A percentile compares a stretch with the other conserved stretches of the same genome.
Conservation (phyloP, 1,140 invertebrate genomes). For the Adelges cooleyi region DNA sequence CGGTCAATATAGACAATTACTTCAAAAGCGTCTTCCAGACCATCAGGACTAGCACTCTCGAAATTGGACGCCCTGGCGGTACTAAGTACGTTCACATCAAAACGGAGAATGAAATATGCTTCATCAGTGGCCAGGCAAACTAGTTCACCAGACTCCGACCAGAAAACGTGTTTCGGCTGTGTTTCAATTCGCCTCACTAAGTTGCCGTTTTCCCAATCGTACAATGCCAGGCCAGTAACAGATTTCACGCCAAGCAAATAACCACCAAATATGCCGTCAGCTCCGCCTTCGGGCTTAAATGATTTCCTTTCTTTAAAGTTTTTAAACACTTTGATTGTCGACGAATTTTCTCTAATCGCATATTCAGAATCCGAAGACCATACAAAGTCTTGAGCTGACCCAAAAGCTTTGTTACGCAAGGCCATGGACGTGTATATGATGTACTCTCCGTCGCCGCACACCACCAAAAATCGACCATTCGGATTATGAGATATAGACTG, state of each 20-base stretch:
- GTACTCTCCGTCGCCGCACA: constrained; percentile 97
- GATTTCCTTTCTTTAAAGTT: constrained; percentile 96
- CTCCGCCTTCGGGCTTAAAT: constrained; percentile 91
- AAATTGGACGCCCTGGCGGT: constrained; percentile 40
- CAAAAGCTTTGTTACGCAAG: constrained; percentile 95
- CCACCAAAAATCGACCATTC: constrained; percentile 94
- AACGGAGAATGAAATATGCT: constrained; percentile 89
- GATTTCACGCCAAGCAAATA: constrained; percentile 88
- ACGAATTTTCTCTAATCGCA: constrained; percentile 79
- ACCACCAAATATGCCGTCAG: constrained; percentile 95
- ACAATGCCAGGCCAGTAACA: constrained; percentile 83
- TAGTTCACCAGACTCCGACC: constrained; percentile 92
- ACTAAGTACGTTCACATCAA: constrained; percentile 64
- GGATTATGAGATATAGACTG: constrained; percentile 97
- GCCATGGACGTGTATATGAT: constrained; percentile 99
- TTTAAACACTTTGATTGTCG: constrained; percentile 88
- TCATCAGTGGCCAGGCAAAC: constrained; percentile 93
- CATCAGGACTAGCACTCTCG: constrained; percentile 65
- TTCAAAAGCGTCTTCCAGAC: constrained; percentile 93
- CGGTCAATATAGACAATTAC: too few species aligned
- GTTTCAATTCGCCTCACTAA: constrained; percentile 92
- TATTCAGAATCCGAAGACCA: constrained; percentile 97
- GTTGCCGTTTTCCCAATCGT: constrained; percentile 92
- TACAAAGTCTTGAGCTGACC: constrained; percentile 95
- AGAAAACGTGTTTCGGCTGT: constrained; percentile 84